These are phyloP conservation scores for Nibea albiflora DNA, from an alignment of 2,113 vertebrate species.

Conservation along the genomic window DNA sequence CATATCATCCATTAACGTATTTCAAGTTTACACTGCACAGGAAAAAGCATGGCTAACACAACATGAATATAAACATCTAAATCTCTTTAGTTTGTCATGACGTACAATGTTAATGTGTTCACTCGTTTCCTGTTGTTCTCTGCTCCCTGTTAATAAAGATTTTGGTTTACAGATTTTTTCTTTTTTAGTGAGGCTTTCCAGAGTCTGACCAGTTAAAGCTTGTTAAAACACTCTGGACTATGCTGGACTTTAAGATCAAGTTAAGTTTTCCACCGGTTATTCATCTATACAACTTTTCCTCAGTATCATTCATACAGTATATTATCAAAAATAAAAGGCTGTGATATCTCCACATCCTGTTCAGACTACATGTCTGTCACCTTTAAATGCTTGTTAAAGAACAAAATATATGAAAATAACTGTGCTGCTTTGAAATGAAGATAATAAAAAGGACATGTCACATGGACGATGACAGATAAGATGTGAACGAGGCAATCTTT, in stretches of 20 bases:
- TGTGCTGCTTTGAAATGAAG: constrained; percentile 23
- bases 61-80: constrained; percentile 20
- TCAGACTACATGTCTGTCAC: constrained; percentile 16
- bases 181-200: constrained; percentile 8
- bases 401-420: constrained; percentile 11
- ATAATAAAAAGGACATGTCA: constrained; percentile 12
- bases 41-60: constrained; percentile 31
- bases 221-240: neutral
- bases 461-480: neutral
- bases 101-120: neutral
- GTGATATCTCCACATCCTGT: constrained; percentile 7
- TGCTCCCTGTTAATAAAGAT: constrained; percentile 1
- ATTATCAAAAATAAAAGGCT: constrained; percentile 58
- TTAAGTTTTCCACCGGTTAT: constrained; percentile 7
- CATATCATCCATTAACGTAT: constrained; percentile 22
- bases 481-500: constrained; percentile 4
- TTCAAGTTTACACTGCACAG: constrained; percentile 33
- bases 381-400: constrained; percentile 5
- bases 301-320: constrained; percentile 24
- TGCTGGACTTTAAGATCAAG: constrained; percentile 22
- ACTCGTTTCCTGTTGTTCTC: constrained; percentile 14
- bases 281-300: constrained; percentile 17
- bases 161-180: constrained; percentile 17
- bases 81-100: constrained; percentile 8
- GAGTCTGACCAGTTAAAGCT: constrained; percentile 43